Conservation (phyloP, 2,113 vertebrate genomes). For the Proteles cristata region DNA sequence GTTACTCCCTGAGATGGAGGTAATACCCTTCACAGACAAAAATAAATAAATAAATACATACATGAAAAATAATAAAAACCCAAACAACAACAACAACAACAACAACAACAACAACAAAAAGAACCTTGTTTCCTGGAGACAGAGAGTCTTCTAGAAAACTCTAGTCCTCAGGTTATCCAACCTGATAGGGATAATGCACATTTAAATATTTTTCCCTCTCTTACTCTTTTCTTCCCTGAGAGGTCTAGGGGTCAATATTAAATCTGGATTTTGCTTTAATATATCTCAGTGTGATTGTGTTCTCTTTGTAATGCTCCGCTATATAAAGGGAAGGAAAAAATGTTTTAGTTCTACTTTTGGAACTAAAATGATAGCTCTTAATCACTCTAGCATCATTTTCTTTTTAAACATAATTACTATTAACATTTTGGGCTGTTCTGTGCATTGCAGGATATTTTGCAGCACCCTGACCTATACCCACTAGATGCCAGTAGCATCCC, state of each 20-base stretch:
- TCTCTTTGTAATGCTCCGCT: not conserved
- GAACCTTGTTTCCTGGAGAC: slow-evolving; percentile 45
- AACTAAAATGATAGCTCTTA: not conserved
- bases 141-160: not conserved
- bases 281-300: not conserved
- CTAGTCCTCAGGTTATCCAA: slow-evolving; percentile 16
- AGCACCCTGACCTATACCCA: fast-evolving
- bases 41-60: not conserved
- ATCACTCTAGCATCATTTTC: not conserved
- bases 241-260: not conserved
- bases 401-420: not conserved
- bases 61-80: too few species aligned
- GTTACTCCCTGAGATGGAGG: not conserved
- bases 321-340: not conserved
- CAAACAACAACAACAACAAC: not conserved
- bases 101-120: not conserved
- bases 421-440: not conserved
- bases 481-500: fast-evolving
- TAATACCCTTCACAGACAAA: not conserved
- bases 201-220: not conserved
- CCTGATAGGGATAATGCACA: not conserved
- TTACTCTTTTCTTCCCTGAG: not conserved
- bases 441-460: not conserved
- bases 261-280: not conserved
- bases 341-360: not conserved